phyloP scores from a whole-genome alignment of 2,888 invertebrate genomes.

The Schizotus pectinicornis region DNA sequence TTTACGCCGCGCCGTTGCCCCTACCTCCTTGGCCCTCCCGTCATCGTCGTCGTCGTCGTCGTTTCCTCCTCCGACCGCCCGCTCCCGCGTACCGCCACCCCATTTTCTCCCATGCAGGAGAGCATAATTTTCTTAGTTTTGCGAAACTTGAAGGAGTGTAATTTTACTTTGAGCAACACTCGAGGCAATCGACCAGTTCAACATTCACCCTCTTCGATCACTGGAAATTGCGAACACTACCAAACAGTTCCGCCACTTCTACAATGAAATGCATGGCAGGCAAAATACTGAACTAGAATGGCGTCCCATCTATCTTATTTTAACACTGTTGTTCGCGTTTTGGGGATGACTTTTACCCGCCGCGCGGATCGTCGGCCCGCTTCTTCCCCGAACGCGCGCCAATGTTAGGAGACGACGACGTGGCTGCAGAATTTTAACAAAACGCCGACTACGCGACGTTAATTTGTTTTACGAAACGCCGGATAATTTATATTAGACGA shows the following conservation, averaged over 20 bases:
- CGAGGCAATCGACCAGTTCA: conserved; percentile 43
- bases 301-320: conserved; percentile 58
- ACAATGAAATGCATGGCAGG: conserved; percentile 56
- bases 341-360: conserved; percentile 47
- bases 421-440: conserved; percentile 23
- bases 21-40: too few relatives aligned
- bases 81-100: too few relatives aligned
- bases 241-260: conserved; percentile 34
- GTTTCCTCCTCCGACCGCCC: too few relatives aligned
- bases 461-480: conserved; percentile 54
- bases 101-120: conserved; percentile 40
- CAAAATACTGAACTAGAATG: conserved; percentile 55
- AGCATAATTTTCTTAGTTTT: conserved; percentile 57
- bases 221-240: conserved; percentile 18
- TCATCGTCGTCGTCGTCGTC: too few relatives aligned
- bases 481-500: conserved; percentile 58
- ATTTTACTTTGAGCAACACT: conserved; percentile 57
- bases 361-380: conserved; percentile 15
- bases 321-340: conserved; percentile 52
- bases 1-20: conserved; percentile 9
- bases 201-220: conserved; percentile 25
- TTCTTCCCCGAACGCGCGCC: conserved; percentile 25
- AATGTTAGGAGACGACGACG: conserved; percentile 26
- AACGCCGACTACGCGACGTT: conserved; percentile 37
- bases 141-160: conserved; percentile 56